Percentiles rank a stretch among this genome's conserved stretches.
Evolutionary conservation across 1,140 invertebrate species (phyloP).

Genomic region (Plodia interpunctella): DNA sequence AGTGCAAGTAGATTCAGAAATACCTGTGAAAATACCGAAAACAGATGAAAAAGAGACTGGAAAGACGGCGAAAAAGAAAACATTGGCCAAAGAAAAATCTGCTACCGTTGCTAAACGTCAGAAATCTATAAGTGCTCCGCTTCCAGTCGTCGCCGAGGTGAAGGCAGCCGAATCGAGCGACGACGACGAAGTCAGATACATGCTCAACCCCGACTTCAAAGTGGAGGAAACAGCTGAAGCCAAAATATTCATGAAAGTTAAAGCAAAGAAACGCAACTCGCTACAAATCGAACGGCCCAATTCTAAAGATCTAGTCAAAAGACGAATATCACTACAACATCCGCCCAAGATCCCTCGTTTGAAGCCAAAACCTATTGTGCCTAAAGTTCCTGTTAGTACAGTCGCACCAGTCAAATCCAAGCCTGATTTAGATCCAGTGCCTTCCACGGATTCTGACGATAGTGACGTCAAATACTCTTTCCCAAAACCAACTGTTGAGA

Average conservation of each 20-base stretch:
- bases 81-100: constrained; percentile 42
- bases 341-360: constrained; percentile 56
- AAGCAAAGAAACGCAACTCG: constrained; percentile 58
- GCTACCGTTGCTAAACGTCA: constrained; percentile 43
- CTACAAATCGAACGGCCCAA: constrained; percentile 58
- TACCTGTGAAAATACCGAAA: constrained; percentile 11
- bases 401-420: constrained; percentile 24
- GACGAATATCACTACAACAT: constrained; percentile 59
- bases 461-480: constrained; percentile 69
- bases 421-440: constrained; percentile 27
- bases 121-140: constrained; percentile 29
- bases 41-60: constrained; percentile 13
- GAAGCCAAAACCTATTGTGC: constrained; percentile 44
- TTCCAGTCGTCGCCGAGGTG: constrained; percentile 21
- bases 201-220: constrained; percentile 63
- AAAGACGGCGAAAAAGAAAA: constrained; percentile 47
- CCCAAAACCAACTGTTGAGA: constrained; percentile 37
- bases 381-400: constrained; percentile 20
- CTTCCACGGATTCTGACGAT: constrained; percentile 60
- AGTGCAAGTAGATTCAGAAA: not conserved
- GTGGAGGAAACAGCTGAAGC: constrained; percentile 34
- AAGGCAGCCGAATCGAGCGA: constrained; percentile 46
- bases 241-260: constrained; percentile 62
- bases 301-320: constrained; percentile 58
- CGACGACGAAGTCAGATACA: constrained; percentile 66